Evolutionary conservation across 2,113 vertebrate species (phyloP).

Genomic region (Pseudopipra pipra): DNA sequence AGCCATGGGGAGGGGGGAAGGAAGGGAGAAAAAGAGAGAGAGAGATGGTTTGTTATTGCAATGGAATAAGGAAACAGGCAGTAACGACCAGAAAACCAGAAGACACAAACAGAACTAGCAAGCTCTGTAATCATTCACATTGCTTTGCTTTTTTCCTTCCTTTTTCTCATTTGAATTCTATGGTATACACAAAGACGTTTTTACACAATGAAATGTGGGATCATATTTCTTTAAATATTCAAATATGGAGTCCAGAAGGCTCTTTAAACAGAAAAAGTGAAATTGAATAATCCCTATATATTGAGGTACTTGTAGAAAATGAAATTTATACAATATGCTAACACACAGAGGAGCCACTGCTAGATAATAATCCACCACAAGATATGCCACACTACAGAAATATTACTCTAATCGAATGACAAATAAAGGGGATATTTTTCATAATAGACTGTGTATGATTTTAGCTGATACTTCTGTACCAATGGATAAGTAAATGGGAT

Average conservation of each 20-base stretch:
- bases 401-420: not conserved
- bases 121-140: not conserved
- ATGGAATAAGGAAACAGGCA: not conserved
- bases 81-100: not conserved
- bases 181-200: accelerated
- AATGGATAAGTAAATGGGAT: not conserved
- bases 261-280: not conserved
- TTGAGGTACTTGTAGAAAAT: not conserved
- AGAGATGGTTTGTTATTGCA: not conserved
- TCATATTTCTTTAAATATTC: not conserved
- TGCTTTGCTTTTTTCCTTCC: not conserved
- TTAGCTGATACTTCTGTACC: not conserved
- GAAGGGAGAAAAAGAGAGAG: not conserved
- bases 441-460: not conserved
- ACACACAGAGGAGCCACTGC: not conserved
- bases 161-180: not conserved
- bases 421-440: not conserved
- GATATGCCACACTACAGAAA: not conserved
- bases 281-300: not conserved
- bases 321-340: not conserved
- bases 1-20: not conserved
- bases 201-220: not conserved
- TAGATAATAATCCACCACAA: not conserved
- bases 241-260: not conserved
- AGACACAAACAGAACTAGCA: not conserved